Percentiles rank a stretch among this genome's conserved stretches.
These are phyloP conservation scores for Metopolophium dirhodum DNA, from an alignment of 1,140 invertebrate genomes.

Conservation along the genomic window DNA sequence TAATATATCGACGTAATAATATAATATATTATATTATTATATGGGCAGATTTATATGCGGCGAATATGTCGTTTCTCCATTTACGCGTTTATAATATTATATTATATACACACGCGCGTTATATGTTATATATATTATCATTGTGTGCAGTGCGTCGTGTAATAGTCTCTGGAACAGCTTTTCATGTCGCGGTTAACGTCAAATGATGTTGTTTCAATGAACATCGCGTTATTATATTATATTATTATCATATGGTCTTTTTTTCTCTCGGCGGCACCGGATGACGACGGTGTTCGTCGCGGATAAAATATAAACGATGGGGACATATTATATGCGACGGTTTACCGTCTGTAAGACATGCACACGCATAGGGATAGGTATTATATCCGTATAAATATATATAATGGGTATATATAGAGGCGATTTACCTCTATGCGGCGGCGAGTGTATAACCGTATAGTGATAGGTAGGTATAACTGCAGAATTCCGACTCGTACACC, in stretches of 20 bases:
- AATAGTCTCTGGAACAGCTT: slow-evolving; percentile 1
- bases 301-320: neutral
- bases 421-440: too few relatives aligned
- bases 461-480: too few relatives aligned
- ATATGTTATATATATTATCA: neutral
- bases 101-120: neutral
- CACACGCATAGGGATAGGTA: too few relatives aligned
- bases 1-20: neutral
- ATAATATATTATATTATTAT: neutral
- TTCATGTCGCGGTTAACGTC: neutral
- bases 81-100: neutral
- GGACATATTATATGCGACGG: neutral
- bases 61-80: slow-evolving; percentile 32
- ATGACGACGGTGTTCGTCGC: neutral
- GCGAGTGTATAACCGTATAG: too few relatives aligned
- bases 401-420: too few relatives aligned
- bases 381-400: too few relatives aligned
- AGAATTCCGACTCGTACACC: too few relatives aligned
- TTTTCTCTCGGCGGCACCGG: neutral
- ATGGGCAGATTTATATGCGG: neutral
- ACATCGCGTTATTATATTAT: neutral
- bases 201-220: neutral
- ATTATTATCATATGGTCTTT: neutral
- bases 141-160: neutral
- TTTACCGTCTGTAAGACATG: neutral